Conservation (phyloP, 2,888 invertebrate species). For the Rhamphomyia laevipes region DNA sequence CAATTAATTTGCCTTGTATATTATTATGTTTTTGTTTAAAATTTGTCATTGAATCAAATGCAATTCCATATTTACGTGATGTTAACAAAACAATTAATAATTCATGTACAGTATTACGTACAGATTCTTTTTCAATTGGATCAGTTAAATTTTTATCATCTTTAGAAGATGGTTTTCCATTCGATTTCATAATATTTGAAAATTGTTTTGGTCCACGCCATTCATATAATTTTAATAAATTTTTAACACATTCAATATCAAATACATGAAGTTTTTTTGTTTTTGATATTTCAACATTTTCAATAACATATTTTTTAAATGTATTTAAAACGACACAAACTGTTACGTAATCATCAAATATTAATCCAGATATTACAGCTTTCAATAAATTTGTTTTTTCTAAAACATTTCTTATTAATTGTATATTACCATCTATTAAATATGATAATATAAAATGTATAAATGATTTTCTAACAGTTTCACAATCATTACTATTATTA, state of each 20-base stretch:
- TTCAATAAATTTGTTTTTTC: conserved; percentile 55
- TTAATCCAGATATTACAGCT: conserved; percentile 49
- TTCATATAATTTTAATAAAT: conserved; percentile 55
- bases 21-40: conserved; percentile 30
- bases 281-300: conserved; percentile 53
- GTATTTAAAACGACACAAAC: conserved; percentile 55
- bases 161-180: neutral
- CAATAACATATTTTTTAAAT: conserved; percentile 53
- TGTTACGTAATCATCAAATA: conserved; percentile 53
- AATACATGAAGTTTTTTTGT: conserved; percentile 62
- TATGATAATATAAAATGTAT: conserved; percentile 67
- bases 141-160: conserved; percentile 25
- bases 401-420: conserved; percentile 53
- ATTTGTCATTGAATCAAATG: conserved; percentile 54
- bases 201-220: conserved; percentile 58
- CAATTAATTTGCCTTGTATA: conserved; percentile 41
- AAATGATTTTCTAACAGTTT: conserved; percentile 59
- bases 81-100: conserved; percentile 65
- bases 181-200: conserved; percentile 13
- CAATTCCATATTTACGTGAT: conserved; percentile 62
- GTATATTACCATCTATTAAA: conserved; percentile 56
- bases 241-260: conserved; percentile 52
- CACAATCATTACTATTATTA: conserved; percentile 41
- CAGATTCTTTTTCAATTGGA: conserved; percentile 38
- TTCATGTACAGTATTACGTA: conserved; percentile 48